These are phyloP conservation scores for Delphinapterus leucas DNA, from an alignment of 2,113 vertebrate genomes.

Conservation along the genomic window DNA sequence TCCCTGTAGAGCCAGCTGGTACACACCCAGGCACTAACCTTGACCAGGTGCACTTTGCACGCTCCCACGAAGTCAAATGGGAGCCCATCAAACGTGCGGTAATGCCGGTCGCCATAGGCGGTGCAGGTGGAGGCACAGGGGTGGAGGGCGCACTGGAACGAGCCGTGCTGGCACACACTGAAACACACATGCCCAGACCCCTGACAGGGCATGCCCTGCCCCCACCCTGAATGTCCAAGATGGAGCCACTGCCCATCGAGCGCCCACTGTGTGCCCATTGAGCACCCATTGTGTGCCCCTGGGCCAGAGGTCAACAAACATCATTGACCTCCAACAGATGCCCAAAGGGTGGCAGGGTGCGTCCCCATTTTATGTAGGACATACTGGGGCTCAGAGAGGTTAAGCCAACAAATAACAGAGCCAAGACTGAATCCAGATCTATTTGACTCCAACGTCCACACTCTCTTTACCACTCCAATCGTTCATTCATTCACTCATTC, in stretches of 20 bases:
- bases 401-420: background rate
- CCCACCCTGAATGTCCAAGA: accelerated
- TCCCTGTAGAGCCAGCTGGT: background rate
- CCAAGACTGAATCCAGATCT: background rate
- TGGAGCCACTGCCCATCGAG: background rate
- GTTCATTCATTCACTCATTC: background rate
- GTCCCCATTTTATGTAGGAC: background rate
- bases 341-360: background rate
- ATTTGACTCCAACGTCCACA: background rate
- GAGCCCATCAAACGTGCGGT: slow-evolving; percentile 94
- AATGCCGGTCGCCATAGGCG: slow-evolving; percentile 94
- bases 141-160: slow-evolving; percentile 91
- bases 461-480: background rate
- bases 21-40: slow-evolving; percentile 84
- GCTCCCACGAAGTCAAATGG: slow-evolving; percentile 93
- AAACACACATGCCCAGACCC: slow-evolving; percentile 49
- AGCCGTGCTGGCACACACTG: slow-evolving; percentile 92
- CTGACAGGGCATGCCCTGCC: accelerated
- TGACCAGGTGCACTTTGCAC: slow-evolving; percentile 93
- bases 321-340: background rate
- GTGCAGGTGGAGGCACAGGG: slow-evolving; percentile 96
- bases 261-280: too few species aligned
- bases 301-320: background rate
- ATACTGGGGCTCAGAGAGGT: background rate
- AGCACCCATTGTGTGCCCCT: too few species aligned